Evolutionary conservation across 2,888 invertebrate species (phyloP).

Genomic region (Xanthorhoe spadicearia): DNA sequence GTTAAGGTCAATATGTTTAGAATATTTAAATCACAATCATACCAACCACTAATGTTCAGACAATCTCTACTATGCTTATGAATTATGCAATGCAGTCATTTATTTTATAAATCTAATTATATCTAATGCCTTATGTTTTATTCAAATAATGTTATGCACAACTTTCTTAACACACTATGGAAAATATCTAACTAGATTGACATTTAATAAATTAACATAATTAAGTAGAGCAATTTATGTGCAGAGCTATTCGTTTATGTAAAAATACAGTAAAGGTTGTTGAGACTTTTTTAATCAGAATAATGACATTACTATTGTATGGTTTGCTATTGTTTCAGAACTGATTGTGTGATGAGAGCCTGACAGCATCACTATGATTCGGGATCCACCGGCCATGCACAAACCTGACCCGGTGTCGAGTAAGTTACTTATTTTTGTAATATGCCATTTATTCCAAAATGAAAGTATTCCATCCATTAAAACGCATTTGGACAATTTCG

Average conservation of each 20-base stretch:
- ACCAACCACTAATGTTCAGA: constrained; percentile 17
- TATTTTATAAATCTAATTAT: constrained; percentile 20
- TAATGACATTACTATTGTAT: too few species aligned
- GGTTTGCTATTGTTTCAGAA: constrained; percentile 65
- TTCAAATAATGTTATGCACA: constrained; percentile 37
- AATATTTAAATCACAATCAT: constrained; percentile 24
- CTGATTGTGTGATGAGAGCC: constrained; percentile 70
- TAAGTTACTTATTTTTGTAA: constrained; percentile 55
- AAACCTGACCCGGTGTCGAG: constrained; percentile 77
- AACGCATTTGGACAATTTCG: too few species aligned
- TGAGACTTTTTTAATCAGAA: too few species aligned
- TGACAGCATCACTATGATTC: constrained; percentile 79
- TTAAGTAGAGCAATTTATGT: not conserved
- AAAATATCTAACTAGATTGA: constrained; percentile 11
- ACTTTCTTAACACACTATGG: constrained; percentile 38
- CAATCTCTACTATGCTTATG: constrained; percentile 27
- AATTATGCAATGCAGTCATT: constrained; percentile 30
- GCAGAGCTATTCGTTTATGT: not conserved
- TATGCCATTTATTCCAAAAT: too few species aligned
- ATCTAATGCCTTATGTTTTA: constrained; percentile 28
- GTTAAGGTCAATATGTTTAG: constrained; percentile 8
- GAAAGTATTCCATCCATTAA: too few species aligned
- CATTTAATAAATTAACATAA: constrained; percentile 6
- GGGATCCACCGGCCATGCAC: constrained; percentile 84
- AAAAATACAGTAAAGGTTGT: not conserved